A percentile compares a stretch with the other conserved stretches of the same genome.
Evolutionary conservation across 2,113 vertebrate genomes (phyloP).

Genomic region (Nothoprocta perdicaria): DNA sequence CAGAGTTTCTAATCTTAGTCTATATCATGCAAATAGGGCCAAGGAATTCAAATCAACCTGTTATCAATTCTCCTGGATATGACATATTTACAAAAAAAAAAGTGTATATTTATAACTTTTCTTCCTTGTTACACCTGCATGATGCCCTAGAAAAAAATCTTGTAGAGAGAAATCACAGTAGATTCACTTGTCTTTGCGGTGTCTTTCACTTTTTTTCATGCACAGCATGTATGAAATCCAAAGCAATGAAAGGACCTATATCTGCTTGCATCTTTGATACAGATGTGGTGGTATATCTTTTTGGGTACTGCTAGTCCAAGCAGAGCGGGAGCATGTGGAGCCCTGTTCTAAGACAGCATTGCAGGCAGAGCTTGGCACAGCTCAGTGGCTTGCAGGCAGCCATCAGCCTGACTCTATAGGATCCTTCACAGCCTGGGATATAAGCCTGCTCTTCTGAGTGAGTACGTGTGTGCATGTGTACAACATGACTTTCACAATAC

Average conservation of each 20-base stretch:
- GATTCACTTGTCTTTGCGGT: not conserved
- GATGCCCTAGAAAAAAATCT: not conserved
- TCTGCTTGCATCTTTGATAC: not conserved
- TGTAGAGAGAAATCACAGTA: not conserved
- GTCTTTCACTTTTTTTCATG: not conserved
- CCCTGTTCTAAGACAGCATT: accelerated
- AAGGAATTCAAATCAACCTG: not conserved
- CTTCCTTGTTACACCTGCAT: not conserved
- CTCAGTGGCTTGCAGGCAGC: accelerated
- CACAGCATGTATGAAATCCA: not conserved
- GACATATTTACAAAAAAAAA: not conserved
- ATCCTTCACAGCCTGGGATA: not conserved
- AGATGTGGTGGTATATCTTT: not conserved
- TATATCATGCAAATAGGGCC: not conserved
- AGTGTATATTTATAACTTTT: not conserved
- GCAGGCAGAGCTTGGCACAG: not conserved
- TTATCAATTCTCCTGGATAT: not conserved
- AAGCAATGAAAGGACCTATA: not conserved
- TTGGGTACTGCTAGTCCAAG: not conserved
- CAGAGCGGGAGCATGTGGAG: not conserved
- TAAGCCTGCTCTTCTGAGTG: accelerated
- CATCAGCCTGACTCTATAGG: not conserved
- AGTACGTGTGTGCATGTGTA: not conserved
- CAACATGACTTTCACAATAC: not conserved
- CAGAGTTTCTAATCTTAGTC: not conserved